Conservation (phyloP, 1,140 invertebrate genomes). For the Heliothis virescens region DNA sequence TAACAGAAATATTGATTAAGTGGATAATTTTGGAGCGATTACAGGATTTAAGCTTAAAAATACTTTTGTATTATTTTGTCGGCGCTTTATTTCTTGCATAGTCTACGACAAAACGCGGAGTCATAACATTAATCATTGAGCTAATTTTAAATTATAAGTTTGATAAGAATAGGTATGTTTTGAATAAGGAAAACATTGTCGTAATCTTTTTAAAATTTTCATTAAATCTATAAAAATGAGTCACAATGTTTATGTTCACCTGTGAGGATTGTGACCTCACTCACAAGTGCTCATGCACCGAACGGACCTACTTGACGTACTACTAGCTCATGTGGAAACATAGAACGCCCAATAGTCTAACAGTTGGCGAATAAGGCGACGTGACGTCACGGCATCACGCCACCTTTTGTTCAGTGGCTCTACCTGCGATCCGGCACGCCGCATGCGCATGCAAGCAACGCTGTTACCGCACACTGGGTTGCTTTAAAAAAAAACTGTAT, state of each 20-base stretch:
- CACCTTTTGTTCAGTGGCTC: constrained; percentile 83
- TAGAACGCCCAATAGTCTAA: constrained; percentile 57
- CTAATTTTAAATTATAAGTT: not conserved
- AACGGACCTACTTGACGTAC: constrained; percentile 12
- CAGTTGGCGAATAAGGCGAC: constrained; percentile 76
- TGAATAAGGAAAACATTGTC: not conserved
- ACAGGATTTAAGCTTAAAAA: not conserved
- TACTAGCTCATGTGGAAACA: constrained; percentile 46
- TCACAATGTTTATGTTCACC: constrained; percentile 36
- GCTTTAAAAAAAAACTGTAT: constrained; percentile 18
- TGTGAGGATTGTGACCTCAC: constrained; percentile 43
- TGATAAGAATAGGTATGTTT: not conserved
- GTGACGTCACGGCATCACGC: constrained; percentile 84
- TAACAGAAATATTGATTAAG: constrained; percentile 5
- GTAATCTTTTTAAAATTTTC: not conserved
- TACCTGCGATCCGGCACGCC: constrained; percentile 74
- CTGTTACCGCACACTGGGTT: constrained; percentile 43
- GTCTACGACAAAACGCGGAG: not conserved
- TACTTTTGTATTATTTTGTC: constrained; percentile 1
- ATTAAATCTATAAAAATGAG: constrained; percentile 16
- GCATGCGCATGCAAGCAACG: constrained; percentile 51
- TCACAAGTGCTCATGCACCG: constrained; percentile 30
- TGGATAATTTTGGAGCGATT: constrained; percentile 15
- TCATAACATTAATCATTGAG: not conserved
- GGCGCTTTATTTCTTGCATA: not conserved